A percentile compares a stretch with the other conserved stretches of the same genome.
Evolutionary conservation across 2,888 invertebrate genomes (phyloP).

Genomic region (Leucania comma): DNA sequence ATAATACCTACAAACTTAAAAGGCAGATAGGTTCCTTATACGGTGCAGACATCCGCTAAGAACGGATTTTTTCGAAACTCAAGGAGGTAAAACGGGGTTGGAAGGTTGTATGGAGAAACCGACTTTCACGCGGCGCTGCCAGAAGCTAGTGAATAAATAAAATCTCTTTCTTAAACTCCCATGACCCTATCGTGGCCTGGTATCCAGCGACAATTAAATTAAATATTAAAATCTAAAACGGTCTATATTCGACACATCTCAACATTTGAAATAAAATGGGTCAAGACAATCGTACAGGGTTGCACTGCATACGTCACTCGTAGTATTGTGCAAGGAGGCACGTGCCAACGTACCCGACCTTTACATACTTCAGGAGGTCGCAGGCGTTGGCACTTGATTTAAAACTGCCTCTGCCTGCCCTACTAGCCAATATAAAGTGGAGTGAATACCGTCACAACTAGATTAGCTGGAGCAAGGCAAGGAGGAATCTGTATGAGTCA

Average conservation of each 20-base stretch:
- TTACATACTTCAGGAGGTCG: conserved; percentile 51
- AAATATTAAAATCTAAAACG: neutral
- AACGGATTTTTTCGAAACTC: too few species aligned
- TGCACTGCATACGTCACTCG: conserved; percentile 34
- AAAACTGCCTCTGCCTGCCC: conserved; percentile 40
- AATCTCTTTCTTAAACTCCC: too few species aligned
- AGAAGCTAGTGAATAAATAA: too few species aligned
- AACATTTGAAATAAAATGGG: conserved; percentile 20
- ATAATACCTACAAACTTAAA: too few species aligned
- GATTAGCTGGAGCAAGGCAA: conserved; percentile 10
- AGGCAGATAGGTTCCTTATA: too few species aligned
- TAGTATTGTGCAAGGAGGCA: conserved; percentile 46
- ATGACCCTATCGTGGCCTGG: neutral
- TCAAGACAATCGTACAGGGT: conserved; percentile 32
- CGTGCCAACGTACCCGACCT: conserved; percentile 56
- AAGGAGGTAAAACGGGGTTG: too few species aligned
- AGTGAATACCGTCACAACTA: conserved; percentile 48
- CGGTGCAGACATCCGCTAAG: too few species aligned
- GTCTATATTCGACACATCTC: neutral
- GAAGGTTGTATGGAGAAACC: too few species aligned
- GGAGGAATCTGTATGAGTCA: conserved; percentile 16
- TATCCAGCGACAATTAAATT: neutral
- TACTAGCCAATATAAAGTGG: conserved; percentile 40
- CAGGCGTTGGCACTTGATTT: conserved; percentile 42
- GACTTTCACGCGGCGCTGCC: too few species aligned